Base-by-base conservation (phyloP, 2,888 invertebrate genomes). In the Pyrochroa serraticornis region DNA sequence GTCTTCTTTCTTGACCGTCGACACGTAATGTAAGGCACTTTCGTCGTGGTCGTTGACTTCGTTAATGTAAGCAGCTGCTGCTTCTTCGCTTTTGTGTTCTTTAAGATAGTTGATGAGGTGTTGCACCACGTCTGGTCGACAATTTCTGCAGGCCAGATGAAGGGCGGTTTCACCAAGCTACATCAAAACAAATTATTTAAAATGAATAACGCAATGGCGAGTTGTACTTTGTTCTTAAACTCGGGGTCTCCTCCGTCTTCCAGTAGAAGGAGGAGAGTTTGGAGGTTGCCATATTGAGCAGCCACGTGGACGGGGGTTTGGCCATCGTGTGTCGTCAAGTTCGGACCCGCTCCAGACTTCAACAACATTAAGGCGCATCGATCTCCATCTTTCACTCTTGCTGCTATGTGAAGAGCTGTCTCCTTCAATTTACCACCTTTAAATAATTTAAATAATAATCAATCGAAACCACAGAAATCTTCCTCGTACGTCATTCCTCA, bases 251-350 rank as follows among this genome's bases (percentile, higher is more conserved):
- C 98, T 1, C 92, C 94, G 74, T 98, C 98, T 75, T 95, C 93
- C 30, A 99, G 82, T 7, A 99, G 83, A 5, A 97, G 85, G 66
- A 91, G 81, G 46, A 96, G 84, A 6, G 97, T 94, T 49, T 89
- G 87, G 47, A 95, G 81, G 78, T 97, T 96, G 0, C 98, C 99
- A 72, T 91, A 89, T 67, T 92, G 87, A 0, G 97, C 94, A 0
- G 98, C 95, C 10, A 98, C 95, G 76, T 99, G 99, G 3, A 98
- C 91, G 0, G 98, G 95, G 0, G 97, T 97, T 81, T 97, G 93
- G 1, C 97, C 97, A 78, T 97, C 96, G 77, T 95, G 94, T 57
- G 96, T 97, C 2, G 91, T 89, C 60, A 97, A 87, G 81, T 99
- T 98, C 0, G 97, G 95, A 58, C 95, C 93, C 6, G 98, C 98